These are phyloP conservation scores for Ditylenchus weischeri DNA, from an alignment of 2,888 invertebrate species.

Conservation along the genomic window DNA sequence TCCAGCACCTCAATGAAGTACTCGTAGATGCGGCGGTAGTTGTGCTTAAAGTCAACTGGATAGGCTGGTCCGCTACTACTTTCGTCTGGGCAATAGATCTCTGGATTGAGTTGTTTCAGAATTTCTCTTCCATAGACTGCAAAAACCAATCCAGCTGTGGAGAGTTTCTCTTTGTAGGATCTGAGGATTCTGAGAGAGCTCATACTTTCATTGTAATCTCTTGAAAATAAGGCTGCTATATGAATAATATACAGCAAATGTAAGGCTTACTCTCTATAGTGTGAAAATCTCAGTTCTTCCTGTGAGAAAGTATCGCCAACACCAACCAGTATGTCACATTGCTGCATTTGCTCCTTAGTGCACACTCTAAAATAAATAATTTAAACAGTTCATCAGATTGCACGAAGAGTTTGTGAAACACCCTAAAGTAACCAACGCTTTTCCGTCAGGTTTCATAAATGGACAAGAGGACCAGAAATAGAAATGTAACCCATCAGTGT, in stretches of 20 bases:
- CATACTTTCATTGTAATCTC: slow-evolving; percentile 61
- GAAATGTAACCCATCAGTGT: too few relatives aligned
- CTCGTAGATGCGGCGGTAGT: slow-evolving; percentile 24
- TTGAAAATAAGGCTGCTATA: neutral
- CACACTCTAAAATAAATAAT: neutral
- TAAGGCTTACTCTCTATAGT: slow-evolving; percentile 13
- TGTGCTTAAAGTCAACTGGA: neutral
- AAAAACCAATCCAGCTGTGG: slow-evolving; percentile 89
- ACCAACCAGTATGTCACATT: slow-evolving; percentile 18
- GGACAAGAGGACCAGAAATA: too few relatives aligned
- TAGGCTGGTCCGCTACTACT: neutral
- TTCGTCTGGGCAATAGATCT: slow-evolving; percentile 1
- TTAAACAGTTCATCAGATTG: too few relatives aligned
- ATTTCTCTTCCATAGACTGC: slow-evolving; percentile 75
- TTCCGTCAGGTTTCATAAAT: too few relatives aligned
- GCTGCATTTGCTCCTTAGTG: neutral
- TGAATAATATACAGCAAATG: neutral
- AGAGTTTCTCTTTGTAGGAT: slow-evolving; percentile 68
- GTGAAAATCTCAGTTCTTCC: slow-evolving; percentile 16
- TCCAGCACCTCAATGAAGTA: slow-evolving; percentile 25
- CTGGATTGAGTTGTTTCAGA: slow-evolving; percentile 9
- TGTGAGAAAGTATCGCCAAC: slow-evolving; percentile 9
- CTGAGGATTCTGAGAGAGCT: slow-evolving; percentile 47
- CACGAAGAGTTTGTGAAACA: too few relatives aligned
- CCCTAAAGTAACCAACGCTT: too few relatives aligned